phyloP scores from a whole-genome alignment of 1,140 invertebrate species.

The Apis laboriosa region DNA sequence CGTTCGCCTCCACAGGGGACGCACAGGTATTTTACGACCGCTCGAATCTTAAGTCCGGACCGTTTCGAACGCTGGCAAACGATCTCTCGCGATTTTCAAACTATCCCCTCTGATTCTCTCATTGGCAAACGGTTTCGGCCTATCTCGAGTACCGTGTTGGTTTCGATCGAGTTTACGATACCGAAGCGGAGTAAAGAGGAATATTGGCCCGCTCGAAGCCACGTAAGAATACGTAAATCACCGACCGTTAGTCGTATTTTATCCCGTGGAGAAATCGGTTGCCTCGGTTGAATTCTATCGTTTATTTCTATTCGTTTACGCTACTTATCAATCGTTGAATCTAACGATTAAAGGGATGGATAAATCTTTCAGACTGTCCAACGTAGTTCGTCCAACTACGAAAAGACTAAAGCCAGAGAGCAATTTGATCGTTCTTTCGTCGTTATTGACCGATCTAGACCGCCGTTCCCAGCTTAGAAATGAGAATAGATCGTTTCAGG shows the following conservation, averaged over 20 bases:
- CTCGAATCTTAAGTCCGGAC: background rate
- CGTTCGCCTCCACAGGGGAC: background rate
- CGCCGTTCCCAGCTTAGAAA: background rate
- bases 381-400: background rate
- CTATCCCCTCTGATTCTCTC: background rate
- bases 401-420: background rate
- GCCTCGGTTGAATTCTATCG: background rate
- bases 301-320: background rate
- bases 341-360: too few species aligned
- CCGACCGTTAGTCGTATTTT: background rate
- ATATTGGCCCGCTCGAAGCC: background rate
- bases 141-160: too few species aligned
- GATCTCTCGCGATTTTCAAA: background rate
- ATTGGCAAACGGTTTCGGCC: background rate
- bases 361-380: background rate
- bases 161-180: background rate
- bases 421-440: background rate
- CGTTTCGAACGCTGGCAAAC: constrained; percentile 7
- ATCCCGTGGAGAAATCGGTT: background rate
- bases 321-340: background rate
- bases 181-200: background rate
- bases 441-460: background rate
- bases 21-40: constrained; percentile 10
- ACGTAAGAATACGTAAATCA: background rate
- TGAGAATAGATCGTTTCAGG: constrained; percentile 18